Evolutionary conservation across 1,140 invertebrate species (phyloP), one percentile per base, ranked within the genome.

Genomic region (Drosophila gunungcola): DNA sequence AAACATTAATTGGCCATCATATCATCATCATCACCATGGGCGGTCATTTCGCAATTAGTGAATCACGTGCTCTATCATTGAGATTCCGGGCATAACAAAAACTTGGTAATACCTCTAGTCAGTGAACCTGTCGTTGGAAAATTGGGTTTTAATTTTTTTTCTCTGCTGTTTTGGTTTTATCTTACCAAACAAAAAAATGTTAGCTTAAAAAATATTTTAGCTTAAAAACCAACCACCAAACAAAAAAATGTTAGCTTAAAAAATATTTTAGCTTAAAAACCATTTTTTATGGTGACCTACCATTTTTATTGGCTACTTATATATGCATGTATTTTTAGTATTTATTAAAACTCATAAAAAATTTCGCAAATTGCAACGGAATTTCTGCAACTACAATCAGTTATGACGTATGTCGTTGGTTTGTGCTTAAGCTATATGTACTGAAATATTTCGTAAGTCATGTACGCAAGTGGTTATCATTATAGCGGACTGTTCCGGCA

Each of bases 11-110:
- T n/a, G n/a, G 29, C 32, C 49, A 36, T 51, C 49, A 16, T 36
- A 41, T 39, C 27, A 67, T 36, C n/a, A 62, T 41, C 36, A 62
- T 58, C 58, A 60, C 29, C 52, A 57, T 42, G 46, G 13, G 34
- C 48, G 42, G 52, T 42, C n/a, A 70, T 70, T 70, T 69, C 42
- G 68, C 63, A 65, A 46, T 4, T 3, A 13, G 29, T 72, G 65
- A 72, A 70, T 72, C 65, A 72, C 68, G 68, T 72, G 68, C 49
- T 32, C 49, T 34, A 13, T 70, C 43, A 41, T 70, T 57, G 42
- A 68, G 45, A 48, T 68, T 55, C 67, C 62, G 42, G 27, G 51
- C 67, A 36, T 54, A 52, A 29, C 46, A 64, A 36, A 63, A 43
- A 21, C 48, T 11, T 39, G 63, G 49, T 51, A 51, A 65, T 34